Evolutionary conservation across 2,888 invertebrate genomes (phyloP).

Genomic region (Polymixis flavicincta): DNA sequence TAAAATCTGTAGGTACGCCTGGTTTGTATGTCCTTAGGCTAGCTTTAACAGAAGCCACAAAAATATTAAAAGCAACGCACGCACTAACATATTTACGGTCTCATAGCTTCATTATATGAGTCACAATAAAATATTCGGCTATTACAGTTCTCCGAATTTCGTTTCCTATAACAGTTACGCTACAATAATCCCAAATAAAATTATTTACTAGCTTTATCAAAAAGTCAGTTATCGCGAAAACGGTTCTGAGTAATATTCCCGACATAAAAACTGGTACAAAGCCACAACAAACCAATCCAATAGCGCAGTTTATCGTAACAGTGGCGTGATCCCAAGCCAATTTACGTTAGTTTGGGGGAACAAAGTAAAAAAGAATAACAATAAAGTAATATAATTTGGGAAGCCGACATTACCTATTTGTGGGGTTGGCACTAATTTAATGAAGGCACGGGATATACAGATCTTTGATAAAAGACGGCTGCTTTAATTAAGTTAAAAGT

Average conservation of each 20-base stretch:
- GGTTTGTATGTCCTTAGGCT: constrained; percentile 18
- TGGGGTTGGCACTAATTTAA: constrained; percentile 86
- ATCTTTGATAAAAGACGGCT: constrained; percentile 76
- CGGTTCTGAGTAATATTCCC: constrained; percentile 67
- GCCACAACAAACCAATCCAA: constrained; percentile 84
- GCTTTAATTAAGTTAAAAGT: constrained; percentile 61
- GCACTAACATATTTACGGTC: constrained; percentile 23
- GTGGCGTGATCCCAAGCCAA: constrained; percentile 89
- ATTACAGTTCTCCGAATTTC: constrained; percentile 22
- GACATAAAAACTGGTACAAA: constrained; percentile 73
- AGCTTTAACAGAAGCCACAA: constrained; percentile 24
- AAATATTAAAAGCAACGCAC: constrained; percentile 27
- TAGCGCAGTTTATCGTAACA: constrained; percentile 87
- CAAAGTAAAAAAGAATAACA: constrained; percentile 88
- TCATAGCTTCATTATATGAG: constrained; percentile 7
- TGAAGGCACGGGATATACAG: constrained; percentile 82
- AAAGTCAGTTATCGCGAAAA: constrained; percentile 55
- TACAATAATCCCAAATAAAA: constrained; percentile 55
- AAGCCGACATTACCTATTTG: constrained; percentile 86
- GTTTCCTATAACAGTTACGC: constrained; percentile 33
- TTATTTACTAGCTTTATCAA: constrained; percentile 50
- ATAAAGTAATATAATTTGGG: constrained; percentile 90
- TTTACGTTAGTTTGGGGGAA: constrained; percentile 89
- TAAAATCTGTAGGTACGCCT: constrained; percentile 1
- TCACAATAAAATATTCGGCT: constrained; percentile 32